Conservation (phyloP, 2,888 invertebrate genomes). For the Bugula neritina region DNA sequence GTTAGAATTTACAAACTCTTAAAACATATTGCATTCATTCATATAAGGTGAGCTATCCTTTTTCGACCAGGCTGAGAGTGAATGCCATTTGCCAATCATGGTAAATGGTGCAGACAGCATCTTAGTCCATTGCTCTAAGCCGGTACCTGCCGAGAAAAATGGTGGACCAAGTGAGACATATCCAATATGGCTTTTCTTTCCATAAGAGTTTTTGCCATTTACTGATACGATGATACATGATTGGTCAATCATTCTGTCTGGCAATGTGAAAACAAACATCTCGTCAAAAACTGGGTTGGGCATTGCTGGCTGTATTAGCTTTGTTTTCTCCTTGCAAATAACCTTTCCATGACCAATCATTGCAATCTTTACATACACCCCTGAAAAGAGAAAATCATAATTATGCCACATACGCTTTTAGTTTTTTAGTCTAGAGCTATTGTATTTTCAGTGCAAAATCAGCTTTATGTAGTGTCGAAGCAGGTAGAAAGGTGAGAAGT, state of each 20-base stretch:
- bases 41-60: slow-evolving; percentile 3
- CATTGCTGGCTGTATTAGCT: neutral
- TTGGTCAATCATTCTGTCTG: slow-evolving; percentile 6
- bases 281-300: slow-evolving; percentile 24
- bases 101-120: slow-evolving; percentile 17
- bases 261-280: slow-evolving; percentile 11
- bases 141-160: slow-evolving; percentile 15
- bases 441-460: no score
- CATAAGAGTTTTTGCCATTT: slow-evolving; percentile 19
- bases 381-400: neutral
- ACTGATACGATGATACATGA: slow-evolving; percentile 17
- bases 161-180: slow-evolving; percentile 17
- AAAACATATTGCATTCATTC: slow-evolving; percentile 26
- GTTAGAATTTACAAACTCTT: neutral
- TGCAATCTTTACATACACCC: slow-evolving; percentile 16
- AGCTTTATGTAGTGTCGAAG: no score
- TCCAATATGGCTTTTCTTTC: slow-evolving; percentile 18
- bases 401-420: no score
- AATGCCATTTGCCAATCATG: slow-evolving; percentile 19
- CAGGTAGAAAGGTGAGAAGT: no score
- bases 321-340: slow-evolving; percentile 6
- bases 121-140: slow-evolving; percentile 17
- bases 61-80: slow-evolving; percentile 1
- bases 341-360: slow-evolving; percentile 6
- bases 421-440: no score